Conservation (phyloP, 35 echinoderm and acorn worm species). For the Lytechinus pictus region DNA sequence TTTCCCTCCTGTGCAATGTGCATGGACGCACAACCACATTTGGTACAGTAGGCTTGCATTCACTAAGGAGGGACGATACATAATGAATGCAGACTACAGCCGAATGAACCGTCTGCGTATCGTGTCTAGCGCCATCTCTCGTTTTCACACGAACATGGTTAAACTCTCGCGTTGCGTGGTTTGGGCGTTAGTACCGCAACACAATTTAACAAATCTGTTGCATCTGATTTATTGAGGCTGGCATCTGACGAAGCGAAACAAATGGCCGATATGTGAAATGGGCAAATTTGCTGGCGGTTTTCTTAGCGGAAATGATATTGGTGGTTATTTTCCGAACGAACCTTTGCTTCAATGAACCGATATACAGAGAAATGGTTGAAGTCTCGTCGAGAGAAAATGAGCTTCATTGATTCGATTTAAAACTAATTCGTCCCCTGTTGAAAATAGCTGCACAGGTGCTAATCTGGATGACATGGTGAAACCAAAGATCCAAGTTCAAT, state of each 20-base stretch:
- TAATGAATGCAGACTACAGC: neutral
- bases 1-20: neutral
- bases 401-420: conserved; percentile 42
- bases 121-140: neutral
- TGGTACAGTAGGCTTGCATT: no score
- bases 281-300: conserved; percentile 43
- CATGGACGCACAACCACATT: no score
- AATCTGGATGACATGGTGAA: neutral
- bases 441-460: conserved; percentile 17
- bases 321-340: neutral
- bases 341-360: neutral
- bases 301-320: conserved; percentile 52
- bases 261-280: conserved; percentile 31
- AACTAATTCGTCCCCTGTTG: conserved; percentile 26
- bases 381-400: conserved; percentile 1
- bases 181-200: conserved; percentile 31
- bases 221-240: neutral
- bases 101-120: neutral
- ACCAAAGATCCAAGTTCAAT: neutral
- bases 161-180: neutral
- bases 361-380: neutral
- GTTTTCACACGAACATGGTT: neutral
- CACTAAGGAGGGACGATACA: no score
- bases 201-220: conserved; percentile 50
- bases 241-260: conserved; percentile 38